phyloP scores from a whole-genome alignment of 2,797 vertebrate genomes.

The Sebastes aleutianus region DNA sequence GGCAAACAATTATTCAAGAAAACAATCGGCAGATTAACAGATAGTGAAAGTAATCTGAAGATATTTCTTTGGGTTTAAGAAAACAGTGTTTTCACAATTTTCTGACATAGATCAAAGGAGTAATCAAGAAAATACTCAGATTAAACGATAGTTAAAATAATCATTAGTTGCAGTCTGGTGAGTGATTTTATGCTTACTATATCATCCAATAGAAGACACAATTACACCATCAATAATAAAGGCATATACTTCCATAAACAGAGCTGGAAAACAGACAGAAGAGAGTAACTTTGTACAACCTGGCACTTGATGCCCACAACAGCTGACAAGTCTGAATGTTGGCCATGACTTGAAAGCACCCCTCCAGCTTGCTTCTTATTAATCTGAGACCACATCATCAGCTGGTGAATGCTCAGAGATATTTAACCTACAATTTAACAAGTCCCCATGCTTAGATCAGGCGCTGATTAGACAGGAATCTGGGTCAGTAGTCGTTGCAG shows the following conservation, averaged over 20 bases:
- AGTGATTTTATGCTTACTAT: not conserved
- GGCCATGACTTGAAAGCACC: not conserved
- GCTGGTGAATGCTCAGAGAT: conserved; percentile 23
- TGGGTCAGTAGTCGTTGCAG: too few species aligned
- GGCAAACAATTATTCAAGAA: not conserved
- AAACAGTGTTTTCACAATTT: not conserved
- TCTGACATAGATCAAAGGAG: not conserved
- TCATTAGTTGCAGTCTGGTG: not conserved
- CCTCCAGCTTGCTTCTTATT: not conserved
- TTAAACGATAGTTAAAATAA: not conserved
- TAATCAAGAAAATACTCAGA: not conserved
- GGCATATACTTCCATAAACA: not conserved
- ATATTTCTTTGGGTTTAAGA: not conserved
- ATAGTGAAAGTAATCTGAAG: not conserved
- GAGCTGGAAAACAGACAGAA: not conserved
- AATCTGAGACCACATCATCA: conserved; percentile 20
- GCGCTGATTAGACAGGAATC: conserved; percentile 54
- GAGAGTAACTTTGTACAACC: not conserved
- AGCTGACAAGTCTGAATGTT: conserved; percentile 7
- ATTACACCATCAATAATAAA: not conserved
- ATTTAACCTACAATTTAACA: conserved; percentile 49
- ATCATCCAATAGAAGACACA: not conserved
- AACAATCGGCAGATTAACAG: not conserved
- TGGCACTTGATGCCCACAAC: conserved; percentile 27
- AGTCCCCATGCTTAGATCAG: conserved; percentile 55